Evolutionary conservation across 2,888 invertebrate species (phyloP).

Genomic region (Odontocolon sp.): DNA sequence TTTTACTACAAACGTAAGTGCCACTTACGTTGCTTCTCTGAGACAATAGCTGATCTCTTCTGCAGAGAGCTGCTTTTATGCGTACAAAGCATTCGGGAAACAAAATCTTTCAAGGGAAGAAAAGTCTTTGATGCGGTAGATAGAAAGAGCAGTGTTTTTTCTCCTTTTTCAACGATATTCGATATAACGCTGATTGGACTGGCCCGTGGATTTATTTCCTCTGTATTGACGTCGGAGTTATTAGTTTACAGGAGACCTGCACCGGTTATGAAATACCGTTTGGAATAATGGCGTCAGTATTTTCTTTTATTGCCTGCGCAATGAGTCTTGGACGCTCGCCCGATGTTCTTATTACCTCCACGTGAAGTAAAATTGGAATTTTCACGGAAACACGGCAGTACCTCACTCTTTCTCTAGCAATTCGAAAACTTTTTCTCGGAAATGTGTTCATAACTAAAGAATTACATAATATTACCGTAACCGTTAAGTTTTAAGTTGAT

Average conservation of each 20-base stretch:
- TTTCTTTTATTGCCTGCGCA: constrained; percentile 36
- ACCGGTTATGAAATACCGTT: constrained; percentile 44
- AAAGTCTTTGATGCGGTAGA: background rate
- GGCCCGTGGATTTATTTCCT: constrained; percentile 32
- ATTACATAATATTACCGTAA: too few relatives aligned
- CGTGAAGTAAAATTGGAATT: constrained; percentile 9
- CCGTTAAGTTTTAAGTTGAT: too few relatives aligned
- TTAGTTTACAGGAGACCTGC: constrained; percentile 25
- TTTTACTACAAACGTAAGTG: constrained; percentile 21
- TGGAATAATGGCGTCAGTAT: constrained; percentile 27
- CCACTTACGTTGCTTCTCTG: constrained; percentile 40
- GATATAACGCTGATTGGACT: constrained; percentile 32
- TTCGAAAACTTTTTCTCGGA: background rate
- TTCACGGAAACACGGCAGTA: background rate
- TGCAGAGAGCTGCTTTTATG: background rate
- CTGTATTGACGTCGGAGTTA: constrained; percentile 33
- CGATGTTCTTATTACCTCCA: constrained; percentile 5
- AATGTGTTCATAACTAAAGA: background rate
- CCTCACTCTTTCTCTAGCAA: background rate
- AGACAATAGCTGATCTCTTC: constrained; percentile 31
- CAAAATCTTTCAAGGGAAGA: background rate
- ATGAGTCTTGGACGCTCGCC: constrained; percentile 50
- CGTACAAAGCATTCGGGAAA: background rate
- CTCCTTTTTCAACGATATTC: constrained; percentile 14
- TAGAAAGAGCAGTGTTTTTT: background rate